Evolutionary conservation across 2,797 vertebrate genomes (phyloP).

Genomic region (Choloepus didactylus): DNA sequence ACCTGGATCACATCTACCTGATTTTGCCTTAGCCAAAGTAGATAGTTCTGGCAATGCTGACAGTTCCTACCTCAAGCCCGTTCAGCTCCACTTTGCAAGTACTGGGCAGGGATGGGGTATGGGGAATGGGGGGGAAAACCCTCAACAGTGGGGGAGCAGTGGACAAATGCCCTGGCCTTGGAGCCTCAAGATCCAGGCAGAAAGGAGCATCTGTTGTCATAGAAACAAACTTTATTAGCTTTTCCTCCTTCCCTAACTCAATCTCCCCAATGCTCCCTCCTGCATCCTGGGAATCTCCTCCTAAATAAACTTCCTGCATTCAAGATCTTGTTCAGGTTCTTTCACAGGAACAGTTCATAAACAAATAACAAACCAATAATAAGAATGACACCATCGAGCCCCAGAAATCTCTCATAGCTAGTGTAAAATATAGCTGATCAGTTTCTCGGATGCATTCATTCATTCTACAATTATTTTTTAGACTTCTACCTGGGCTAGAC

Average conservation of each 20-base stretch:
- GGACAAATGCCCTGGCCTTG: not conserved
- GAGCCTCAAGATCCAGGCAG: too few species aligned
- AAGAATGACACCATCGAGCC: not conserved
- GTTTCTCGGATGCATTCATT: not conserved
- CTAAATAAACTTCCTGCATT: not conserved
- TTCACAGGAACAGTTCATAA: slow-evolving; percentile 18
- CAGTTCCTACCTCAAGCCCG: not conserved
- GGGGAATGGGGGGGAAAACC: not conserved
- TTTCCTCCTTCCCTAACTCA: not conserved
- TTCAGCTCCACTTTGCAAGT: too few species aligned
- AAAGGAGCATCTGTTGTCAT: not conserved
- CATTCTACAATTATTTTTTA: not conserved
- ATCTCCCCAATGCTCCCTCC: not conserved
- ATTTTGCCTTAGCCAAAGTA: not conserved
- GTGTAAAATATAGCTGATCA: not conserved
- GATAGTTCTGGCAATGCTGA: not conserved
- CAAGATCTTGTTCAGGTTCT: not conserved
- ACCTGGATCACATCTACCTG: not conserved
- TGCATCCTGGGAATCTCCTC: not conserved
- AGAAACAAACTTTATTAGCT: not conserved
- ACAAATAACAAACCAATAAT: not conserved
- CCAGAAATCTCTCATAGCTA: not conserved
- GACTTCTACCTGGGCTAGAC: not conserved
- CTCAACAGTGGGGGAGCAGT: not conserved
- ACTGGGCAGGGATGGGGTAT: not conserved